Base-by-base conservation (phyloP, 2,797 vertebrate species). In the Gambusia yucatana region DNA sequence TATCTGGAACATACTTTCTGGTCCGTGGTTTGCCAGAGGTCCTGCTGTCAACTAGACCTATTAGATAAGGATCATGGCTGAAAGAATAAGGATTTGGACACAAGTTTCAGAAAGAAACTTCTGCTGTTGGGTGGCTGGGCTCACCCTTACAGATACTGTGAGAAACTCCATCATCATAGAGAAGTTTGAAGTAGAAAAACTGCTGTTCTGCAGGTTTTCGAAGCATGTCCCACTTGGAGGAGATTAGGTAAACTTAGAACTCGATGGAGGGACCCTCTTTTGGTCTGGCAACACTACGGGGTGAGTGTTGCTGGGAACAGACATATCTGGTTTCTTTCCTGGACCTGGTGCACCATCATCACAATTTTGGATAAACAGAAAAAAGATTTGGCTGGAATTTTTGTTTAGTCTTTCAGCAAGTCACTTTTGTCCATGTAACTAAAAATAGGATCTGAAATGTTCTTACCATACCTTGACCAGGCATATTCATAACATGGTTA, bases 371-470 rank as follows among this genome's bases (percentile, higher is more conserved):
- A 36, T 3, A 36, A 63, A 63, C 59, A 63, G 59, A 41, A 69
- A 25, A 11, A 69, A 69, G 63, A 20, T 41, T 41, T 10, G 39
- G 65, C 22, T 44, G 41, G 5, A 1, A 70, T 70, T 70, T 63
- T 6, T 70, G 67, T 70, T 70, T 70, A 70, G 67, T 70, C 67
- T 70, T 44, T 70, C 39, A 43, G 39, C 11, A 14, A n/a, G 67
- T 44, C 41, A 70, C 11, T n/a, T n/a, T 70, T 70, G 25, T 46
- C 25, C 25, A 28, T 46, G 11, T 70, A 14, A 16, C 41, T 44
- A 14, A 70, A 70, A 46, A 70, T 14, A 70, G 41, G 11, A 28
- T 25, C 39, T 70, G 22, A 70, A 44, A 20, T 44, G 11, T 44
- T 41, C 8, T 67, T 43, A n/a, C 67, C 41, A 28, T 6, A 28